Base-by-base conservation (phyloP, 2,113 vertebrate genomes). In the Barbus barbus region DNA sequence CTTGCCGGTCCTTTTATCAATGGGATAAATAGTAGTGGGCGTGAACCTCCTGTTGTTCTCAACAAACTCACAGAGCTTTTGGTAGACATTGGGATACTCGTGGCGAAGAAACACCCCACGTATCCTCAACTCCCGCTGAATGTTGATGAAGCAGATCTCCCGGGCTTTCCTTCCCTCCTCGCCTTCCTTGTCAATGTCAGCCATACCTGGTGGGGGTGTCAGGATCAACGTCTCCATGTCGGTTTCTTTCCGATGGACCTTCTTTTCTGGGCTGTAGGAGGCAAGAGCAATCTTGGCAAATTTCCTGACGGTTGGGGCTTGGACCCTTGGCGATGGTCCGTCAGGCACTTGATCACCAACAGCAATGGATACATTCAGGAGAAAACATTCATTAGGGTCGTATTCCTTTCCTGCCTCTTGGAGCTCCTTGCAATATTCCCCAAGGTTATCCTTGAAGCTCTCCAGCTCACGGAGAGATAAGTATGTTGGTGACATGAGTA, bases 211-310 rank as follows among this genome's bases (percentile, higher is more conserved):
- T 0, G 98, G 98, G 0, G 98, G 98, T 0, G 98, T 99, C 85
- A 99, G 94, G 89, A 99, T 99, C 88, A 99, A 78, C 0, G 98
- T 99, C 92, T 99, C 98, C 97, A 99, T 97, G 81, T 98, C 98
- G 8, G 93, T 92, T 61, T 99, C 97, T 85, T 95, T 96, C 89
- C 95, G 95, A 41, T 94, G 91, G 90, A 95, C 93, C 88, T 95
- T 96, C 83, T 94, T 96, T 92, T 96, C 97, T 0, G 95, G 97
- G 92, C 96, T 97, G 86, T 95, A 95, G 3, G 98, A 97, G 12
- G 97, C 98, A 92, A 99, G 94, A 84, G 97, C 96, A 85, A 99
- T 95, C 94, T 99, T 98, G 94, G 98, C 98, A 9, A 97, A 98
- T 92, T 98, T 98, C 92, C 98, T 95, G 86, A 99, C 96, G 0